These are phyloP conservation scores for Heterotis niloticus DNA, from an alignment of 2,113 vertebrate genomes.

Conservation along the genomic window DNA sequence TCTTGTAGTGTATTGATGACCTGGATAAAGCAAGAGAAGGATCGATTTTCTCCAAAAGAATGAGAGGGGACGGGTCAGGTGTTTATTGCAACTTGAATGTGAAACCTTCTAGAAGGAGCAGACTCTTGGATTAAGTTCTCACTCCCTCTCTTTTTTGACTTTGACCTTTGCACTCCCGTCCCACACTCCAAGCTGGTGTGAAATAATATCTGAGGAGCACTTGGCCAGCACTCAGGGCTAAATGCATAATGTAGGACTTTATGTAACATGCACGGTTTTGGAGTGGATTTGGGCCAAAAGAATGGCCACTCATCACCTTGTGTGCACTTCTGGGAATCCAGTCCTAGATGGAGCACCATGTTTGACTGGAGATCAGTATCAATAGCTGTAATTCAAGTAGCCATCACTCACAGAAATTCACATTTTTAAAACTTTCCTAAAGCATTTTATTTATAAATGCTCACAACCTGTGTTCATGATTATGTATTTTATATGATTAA, in stretches of 20 bases:
- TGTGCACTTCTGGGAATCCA: not conserved
- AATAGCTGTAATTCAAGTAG: not conserved
- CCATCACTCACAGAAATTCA: no score
- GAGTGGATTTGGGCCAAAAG: slow-evolving; percentile 9
- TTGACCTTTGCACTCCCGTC: slow-evolving; percentile 19
- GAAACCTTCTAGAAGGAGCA: not conserved
- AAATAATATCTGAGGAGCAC: slow-evolving; percentile 16
- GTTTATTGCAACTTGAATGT: not conserved
- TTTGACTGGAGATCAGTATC: not conserved
- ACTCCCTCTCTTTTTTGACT: slow-evolving; percentile 23
- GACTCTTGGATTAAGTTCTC: slow-evolving; percentile 18
- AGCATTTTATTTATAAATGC: no score
- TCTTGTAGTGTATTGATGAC: slow-evolving; percentile 11
- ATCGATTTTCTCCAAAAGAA: slow-evolving; percentile 5
- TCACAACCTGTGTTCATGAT: no score
- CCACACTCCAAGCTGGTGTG: slow-evolving; percentile 9
- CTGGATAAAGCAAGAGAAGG: slow-evolving; percentile 13
- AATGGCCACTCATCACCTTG: not conserved
- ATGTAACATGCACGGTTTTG: slow-evolving; percentile 12
- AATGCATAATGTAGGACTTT: slow-evolving; percentile 26
- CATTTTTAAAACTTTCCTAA: no score
- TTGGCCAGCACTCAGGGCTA: slow-evolving; percentile 11
- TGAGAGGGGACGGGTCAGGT: not conserved
- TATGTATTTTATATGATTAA: no score
- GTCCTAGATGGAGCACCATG: no score